Evolutionary conservation across 1,140 invertebrate species (phyloP), one percentile per base, ranked within the genome.

Genomic region (Chelonus insularis): DNA sequence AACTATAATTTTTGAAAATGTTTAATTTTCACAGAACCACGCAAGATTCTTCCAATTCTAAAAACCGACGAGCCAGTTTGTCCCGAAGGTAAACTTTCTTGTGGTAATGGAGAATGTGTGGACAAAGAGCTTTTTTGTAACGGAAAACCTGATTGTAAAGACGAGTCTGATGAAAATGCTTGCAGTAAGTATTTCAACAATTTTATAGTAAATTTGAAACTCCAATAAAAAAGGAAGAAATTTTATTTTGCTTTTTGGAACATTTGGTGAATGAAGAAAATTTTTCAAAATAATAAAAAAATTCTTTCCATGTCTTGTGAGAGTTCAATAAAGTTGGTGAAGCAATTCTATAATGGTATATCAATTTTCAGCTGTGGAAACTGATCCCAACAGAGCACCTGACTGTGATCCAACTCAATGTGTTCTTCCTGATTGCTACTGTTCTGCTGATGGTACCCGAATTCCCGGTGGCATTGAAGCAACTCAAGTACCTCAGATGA

Each of bases 151-250:
- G 93, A 97, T 71, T 98, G 95, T 81, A 90, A 91, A 70, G 95
- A 97, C 79, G 91, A 94, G 72, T 96, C 94, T 36, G 95, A 97
- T 76, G 95, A 97, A 85, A 94, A 94, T 72, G 92, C 94, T 66
- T 97, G 95, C 86, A 89, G 94, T 96, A 85, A 91, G 92, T 91
- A 58, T 25, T 34, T 14, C 14, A 16, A 52, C 56, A 1, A 48
- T 21, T 29, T 57, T 6, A 25, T n/a, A n/a, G n/a, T n/a, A n/a
- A n/a, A n/a, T n/a, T n/a, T n/a, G n/a, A n/a, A n/a, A n/a, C n/a
- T n/a, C n/a, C n/a, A n/a, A n/a, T n/a, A n/a, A n/a, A n/a, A n/a
- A n/a, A n/a, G n/a, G n/a, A n/a, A n/a, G n/a, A n/a, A n/a, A n/a
- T n/a, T n/a, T n/a, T n/a, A n/a, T n/a, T n/a, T n/a, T n/a, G n/a